Evolutionary conservation across 2,113 vertebrate genomes (phyloP).

Genomic region (Oxygymnocypris stewartii): DNA sequence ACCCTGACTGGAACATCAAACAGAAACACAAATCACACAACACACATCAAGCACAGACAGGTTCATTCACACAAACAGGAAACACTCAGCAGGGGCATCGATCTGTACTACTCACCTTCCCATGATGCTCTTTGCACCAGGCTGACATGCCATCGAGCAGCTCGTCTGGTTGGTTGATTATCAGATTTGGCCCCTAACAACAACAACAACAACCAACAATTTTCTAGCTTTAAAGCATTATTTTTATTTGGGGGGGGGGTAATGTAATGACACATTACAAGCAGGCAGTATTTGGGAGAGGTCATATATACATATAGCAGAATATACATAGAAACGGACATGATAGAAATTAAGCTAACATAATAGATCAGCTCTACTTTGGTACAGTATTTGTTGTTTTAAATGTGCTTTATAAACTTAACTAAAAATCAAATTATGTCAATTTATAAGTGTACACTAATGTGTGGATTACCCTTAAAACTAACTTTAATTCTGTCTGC

Average conservation of each 20-base stretch:
- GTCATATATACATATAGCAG: background rate
- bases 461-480: background rate
- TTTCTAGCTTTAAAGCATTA: background rate
- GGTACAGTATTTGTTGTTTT: background rate
- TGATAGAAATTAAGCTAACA: background rate
- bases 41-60: background rate
- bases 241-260: background rate
- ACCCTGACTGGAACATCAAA: conserved; percentile 83
- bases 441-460: background rate
- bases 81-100: background rate
- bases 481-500: background rate
- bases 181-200: conserved; percentile 91
- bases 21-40: conserved; percentile 55
- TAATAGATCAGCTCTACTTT: background rate
- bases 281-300: background rate
- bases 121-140: conserved; percentile 96
- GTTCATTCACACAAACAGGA: background rate
- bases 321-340: background rate
- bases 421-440: background rate
- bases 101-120: conserved; percentile 79
- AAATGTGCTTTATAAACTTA: background rate
- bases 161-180: conserved; percentile 90
- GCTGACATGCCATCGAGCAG: conserved; percentile 93
- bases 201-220: background rate
- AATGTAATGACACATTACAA: background rate